Conservation (phyloP, 2,797 vertebrate species). For the Paguma larvata region DNA sequence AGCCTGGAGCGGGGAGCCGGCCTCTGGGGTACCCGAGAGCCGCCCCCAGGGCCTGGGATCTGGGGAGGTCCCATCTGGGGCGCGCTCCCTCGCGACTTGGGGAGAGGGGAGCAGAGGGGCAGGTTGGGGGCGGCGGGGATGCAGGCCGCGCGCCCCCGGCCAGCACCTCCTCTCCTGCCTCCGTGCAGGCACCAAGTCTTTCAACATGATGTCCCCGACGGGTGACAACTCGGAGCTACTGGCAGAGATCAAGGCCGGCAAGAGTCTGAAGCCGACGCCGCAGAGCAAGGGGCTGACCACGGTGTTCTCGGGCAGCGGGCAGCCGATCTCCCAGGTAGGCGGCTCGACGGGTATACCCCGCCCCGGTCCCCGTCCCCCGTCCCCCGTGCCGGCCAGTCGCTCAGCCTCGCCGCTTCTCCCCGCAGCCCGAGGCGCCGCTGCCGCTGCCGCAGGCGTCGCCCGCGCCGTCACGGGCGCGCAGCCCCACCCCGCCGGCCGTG, state of each 20-base stretch:
- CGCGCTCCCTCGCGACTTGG: not conserved
- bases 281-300: constrained; percentile 98
- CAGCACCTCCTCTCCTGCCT: not conserved
- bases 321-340: constrained; percentile 88
- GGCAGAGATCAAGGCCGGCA: constrained; percentile 99
- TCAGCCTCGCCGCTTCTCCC: constrained; percentile 50
- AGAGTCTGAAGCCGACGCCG: constrained; percentile 96
- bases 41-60: not conserved
- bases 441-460: constrained; percentile 81
- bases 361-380: not conserved
- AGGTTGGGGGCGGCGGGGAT: not conserved
- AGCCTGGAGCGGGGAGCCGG: not conserved
- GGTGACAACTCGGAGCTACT: constrained; percentile 98
- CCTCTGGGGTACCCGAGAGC: not conserved
- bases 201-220: constrained; percentile 99
- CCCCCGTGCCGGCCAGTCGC: not conserved
- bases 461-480: constrained; percentile 79
- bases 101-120: not conserved
- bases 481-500: constrained; percentile 82
- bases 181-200: constrained; percentile 95
- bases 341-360: not conserved
- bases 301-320: constrained; percentile 94
- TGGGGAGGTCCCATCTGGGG: not conserved
- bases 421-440: constrained; percentile 84
- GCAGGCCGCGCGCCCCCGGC: not conserved